Base-by-base conservation (phyloP, 2,888 invertebrate species). In the Zele albiditarsus region DNA sequence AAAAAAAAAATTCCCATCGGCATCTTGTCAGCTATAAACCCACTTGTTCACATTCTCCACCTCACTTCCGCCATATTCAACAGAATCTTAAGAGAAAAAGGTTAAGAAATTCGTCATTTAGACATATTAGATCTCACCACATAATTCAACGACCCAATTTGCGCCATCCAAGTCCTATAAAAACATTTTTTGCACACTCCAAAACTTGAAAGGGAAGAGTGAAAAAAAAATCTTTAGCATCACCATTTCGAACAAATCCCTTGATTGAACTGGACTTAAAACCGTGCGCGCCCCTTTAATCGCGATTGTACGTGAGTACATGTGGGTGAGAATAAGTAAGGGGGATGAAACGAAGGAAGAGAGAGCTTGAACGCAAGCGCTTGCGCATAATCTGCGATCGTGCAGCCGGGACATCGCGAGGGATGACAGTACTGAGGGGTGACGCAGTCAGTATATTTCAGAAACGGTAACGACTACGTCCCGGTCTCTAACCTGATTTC, bases 371-470 rank as follows among this genome's bases (percentile, higher is more conserved):
- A 46, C 53, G 8, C 8, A 10, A 53, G 63, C 63, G 63, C 63
- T 33, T 63, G 63, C 63, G 63, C 63, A 27, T n/a, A 63, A 14
- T 63, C 38, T 20, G 12, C 28, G 42, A 33, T 38, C 70, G 71
- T 69, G 68, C 57, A 58, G 71, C 83, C 80, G 79, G 83, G 83
- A 79, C 75, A 71, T 77, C 78, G 78, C 79, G 78, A 76, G 68
- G 62, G 67, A 75, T 69, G 69, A 71, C 49, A 80, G 83, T 82
- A 84, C 80, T 82, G 84, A 83, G 84, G 85, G 85, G 83, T 83
- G 82, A 84, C 83, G 84, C 83, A 86, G 86, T 86, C 83, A 53
- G 53, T 53, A 53, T 23, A 53, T 53, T 53, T 8, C 8, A 20
- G 53, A 53, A 20, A 53, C 53, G 20, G 20, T 53, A 53, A 53